Base-by-base conservation (phyloP, 1,140 invertebrate genomes). In the Centruroides sculpturatus region DNA sequence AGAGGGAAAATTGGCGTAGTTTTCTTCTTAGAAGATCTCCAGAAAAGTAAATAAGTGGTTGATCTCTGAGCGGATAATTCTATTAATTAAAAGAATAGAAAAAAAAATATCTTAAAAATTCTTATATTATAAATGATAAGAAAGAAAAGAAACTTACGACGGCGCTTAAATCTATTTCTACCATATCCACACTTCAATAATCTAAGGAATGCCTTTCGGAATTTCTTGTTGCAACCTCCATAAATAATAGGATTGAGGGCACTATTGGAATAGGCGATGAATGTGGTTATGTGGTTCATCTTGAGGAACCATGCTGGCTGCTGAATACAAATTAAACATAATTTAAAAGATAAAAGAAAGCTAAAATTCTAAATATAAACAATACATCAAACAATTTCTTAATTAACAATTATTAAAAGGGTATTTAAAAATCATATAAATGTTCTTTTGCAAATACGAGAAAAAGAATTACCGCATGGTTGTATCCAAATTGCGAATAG, bases 161-260 rank as follows among this genome's bases (percentile, higher is more conserved):
- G 52, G 46, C 61, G n/a, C n/a, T 12, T 46, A 23, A 59, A 62
- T 59, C 61, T 35, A 10, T 59, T 46, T 13, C 52, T 58, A 9
- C 53, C 34, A 8, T 41, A 59, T 34, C 61, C 57, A 47, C 58
- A 63, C 41, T 50, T 50, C 47, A 67, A 57, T n/a, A 65, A 46
- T 35, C 59, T 60, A 11, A 64, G 61, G 36, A 69, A 59, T 23
- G 61, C 66, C 50, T 68, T 50, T 41, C 67, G 60, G 59, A 69
- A 67, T n/a, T 71, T 73, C 35, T 72, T 71, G 65, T 78, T 78
- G 59, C 78, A 69, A 6, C 75, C 76, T 35, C 75, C 75, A 61
- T 79, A 79, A 36, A 79, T 72, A 52, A 79, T 69, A 1, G 77
- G 77, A 66, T 78, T 79, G 47, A 76, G 67, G 41, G 74, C 74